phyloP scores from a whole-genome alignment of 2,113 vertebrate species.

The Notiomystis cincta region DNA sequence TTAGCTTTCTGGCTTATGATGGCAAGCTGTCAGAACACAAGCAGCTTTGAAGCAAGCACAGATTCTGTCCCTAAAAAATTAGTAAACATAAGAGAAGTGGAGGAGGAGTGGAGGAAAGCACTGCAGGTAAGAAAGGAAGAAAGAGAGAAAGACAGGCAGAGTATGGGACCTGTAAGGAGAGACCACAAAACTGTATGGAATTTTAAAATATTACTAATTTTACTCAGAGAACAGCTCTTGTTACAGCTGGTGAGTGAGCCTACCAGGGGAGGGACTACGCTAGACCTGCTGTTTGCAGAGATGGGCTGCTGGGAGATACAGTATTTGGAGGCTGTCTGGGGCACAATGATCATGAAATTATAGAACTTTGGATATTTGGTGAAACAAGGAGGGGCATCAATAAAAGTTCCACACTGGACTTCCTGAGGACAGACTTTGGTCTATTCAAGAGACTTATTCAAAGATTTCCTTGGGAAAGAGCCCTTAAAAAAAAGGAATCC shows the following conservation, averaged over 20 bases:
- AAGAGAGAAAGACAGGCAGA: neutral
- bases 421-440: neutral
- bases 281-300: neutral
- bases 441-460: neutral
- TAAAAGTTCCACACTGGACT: neutral
- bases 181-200: neutral
- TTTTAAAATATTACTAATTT: neutral
- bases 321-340: neutral
- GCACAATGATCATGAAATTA: neutral
- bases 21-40: neutral
- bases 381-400: neutral
- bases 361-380: neutral
- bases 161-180: neutral
- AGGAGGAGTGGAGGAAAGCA: rapidly evolving
- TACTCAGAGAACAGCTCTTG: neutral
- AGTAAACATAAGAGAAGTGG: neutral
- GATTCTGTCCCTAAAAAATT: neutral
- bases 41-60: neutral
- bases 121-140: neutral
- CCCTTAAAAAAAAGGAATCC: neutral
- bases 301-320: neutral
- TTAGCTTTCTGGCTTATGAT: neutral
- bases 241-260: neutral
- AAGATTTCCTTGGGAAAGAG: neutral
- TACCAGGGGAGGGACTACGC: neutral